These are phyloP conservation scores for Myotis findleyi DNA, from an alignment of 2,797 vertebrate species.

Conservation along the genomic window DNA sequence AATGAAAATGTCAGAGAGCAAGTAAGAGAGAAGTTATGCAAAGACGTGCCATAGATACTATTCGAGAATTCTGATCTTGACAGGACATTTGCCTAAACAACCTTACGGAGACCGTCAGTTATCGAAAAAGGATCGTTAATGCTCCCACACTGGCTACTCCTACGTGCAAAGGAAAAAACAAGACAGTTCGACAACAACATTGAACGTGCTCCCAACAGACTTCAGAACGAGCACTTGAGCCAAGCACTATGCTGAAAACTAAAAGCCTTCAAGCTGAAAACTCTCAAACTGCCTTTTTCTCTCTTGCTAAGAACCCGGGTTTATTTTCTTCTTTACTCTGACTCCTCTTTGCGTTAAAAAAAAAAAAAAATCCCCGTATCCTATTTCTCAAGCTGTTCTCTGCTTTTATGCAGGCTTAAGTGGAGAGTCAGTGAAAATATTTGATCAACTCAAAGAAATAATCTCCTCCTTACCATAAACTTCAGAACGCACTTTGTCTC, in stretches of 20 bases:
- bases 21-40: neutral
- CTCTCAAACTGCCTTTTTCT: neutral
- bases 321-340: neutral
- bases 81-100: neutral
- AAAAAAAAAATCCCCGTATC: neutral
- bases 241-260: neutral
- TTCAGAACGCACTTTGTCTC: slow-evolving; percentile 7
- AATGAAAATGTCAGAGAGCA: neutral
- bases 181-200: neutral
- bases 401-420: neutral
- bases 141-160: neutral
- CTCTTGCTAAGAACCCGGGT: neutral
- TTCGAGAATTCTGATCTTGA: neutral
- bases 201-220: neutral
- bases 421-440: neutral
- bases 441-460: neutral
- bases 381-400: neutral
- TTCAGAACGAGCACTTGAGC: neutral
- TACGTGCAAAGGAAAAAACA: neutral
- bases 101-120: neutral
- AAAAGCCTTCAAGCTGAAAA: neutral
- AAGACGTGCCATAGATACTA: neutral
- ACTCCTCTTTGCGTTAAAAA: neutral
- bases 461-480: neutral
- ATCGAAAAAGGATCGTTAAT: neutral